Conservation (phyloP, 2,888 invertebrate species). For the Diarsia brunnea region DNA sequence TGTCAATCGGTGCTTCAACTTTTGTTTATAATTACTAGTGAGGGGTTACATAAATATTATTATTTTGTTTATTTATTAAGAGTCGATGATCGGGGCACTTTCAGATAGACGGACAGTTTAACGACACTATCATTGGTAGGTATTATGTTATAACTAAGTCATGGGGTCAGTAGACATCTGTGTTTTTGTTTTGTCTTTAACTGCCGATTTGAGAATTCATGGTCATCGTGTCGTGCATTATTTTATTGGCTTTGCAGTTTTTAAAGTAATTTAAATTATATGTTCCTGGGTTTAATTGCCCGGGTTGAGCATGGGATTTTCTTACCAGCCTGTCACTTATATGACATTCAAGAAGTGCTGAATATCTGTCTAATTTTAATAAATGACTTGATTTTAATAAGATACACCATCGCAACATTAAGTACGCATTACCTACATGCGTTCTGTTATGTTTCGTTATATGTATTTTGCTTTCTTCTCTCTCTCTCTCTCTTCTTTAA, state of each 20-base stretch:
- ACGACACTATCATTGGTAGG: conserved; percentile 42
- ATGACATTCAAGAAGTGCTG: too few species aligned
- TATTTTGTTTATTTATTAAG: conserved; percentile 22
- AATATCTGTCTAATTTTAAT: too few species aligned
- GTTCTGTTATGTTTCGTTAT: not conserved
- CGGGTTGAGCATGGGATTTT: too few species aligned
- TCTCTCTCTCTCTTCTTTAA: too few species aligned
- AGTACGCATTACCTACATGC: too few species aligned
- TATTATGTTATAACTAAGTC: conserved; percentile 25
- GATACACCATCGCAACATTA: not conserved
- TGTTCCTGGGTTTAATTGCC: not conserved
- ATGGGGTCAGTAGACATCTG: conserved; percentile 39
- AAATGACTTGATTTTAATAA: not conserved
- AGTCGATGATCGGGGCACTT: conserved; percentile 59
- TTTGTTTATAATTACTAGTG: conserved; percentile 25
- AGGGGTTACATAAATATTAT: conserved; percentile 55
- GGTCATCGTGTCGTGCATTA: not conserved
- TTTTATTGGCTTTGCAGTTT: not conserved
- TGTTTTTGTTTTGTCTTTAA: conserved; percentile 16
- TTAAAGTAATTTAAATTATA: not conserved
- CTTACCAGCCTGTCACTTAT: too few species aligned
- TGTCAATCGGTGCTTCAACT: conserved; percentile 62
- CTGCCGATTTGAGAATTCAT: conserved; percentile 1
- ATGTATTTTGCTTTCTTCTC: not conserved
- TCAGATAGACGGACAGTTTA: conserved; percentile 44